Evolutionary conservation across 2,797 vertebrate species (phyloP), one percentile per base, ranked within the genome.

Genomic region (Gouania willdenowi): DNA sequence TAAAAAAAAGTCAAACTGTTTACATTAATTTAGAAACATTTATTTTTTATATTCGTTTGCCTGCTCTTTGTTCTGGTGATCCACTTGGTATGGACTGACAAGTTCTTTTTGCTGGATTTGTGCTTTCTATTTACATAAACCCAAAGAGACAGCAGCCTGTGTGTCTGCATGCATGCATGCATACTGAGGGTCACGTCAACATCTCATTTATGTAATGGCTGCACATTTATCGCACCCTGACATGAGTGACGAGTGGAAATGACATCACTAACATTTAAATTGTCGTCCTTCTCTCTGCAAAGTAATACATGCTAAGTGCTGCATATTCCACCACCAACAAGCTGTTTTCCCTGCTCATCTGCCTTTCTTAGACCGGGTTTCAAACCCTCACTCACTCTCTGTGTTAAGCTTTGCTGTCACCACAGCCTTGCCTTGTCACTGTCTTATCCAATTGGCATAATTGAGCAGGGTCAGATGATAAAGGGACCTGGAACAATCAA

Each of bases 181-280:
- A 73, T 48, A 48, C 22, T 36, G 40, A 68, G 81, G 75, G 66
- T 79, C 76, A 70, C 47, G 48, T 65, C 76, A 75, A 75, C 73
- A 81, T 78, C 79, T 86, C 81, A 87, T 87, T 85, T 85, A 67
- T 82, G 76, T 83, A 87, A 88, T 87, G 81, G 84, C 71, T 71
- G 45, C 41, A 46, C 71, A 47, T 88, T 85, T 82, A 86, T 79
- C 36, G 56, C 65, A 42, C 10, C 32, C 16, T 18, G 51, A 69
- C 68, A 60, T 75, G 79, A 86, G 51, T 82, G 85, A 81, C 81
- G 65, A 78, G 51, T 81, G 74, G 44, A 86, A 83, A 82, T 86
- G 68, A 85, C 82, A 86, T 85, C 82, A 84, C 72, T 60, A 82
- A 84, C 61, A 79, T 78, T 74, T 69, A 68, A 75, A 79, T 71